These are phyloP conservation scores for Berghia stephanieae DNA, from an alignment of 1,140 invertebrate species.

Conservation along the genomic window DNA sequence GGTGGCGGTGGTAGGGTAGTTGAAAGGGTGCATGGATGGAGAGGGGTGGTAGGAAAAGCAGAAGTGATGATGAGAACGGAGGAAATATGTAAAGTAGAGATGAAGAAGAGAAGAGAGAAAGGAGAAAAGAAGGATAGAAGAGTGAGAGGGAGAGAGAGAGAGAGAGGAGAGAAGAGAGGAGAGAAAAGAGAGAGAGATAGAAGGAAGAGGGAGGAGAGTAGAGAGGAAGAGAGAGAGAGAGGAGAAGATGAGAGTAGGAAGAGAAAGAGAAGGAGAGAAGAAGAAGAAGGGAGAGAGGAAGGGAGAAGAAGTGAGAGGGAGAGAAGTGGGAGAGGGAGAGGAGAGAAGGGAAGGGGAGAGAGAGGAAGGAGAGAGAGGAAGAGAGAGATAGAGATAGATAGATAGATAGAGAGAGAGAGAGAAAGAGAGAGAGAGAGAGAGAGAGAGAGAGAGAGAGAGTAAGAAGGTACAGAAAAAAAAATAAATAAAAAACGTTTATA, in stretches of 20 bases:
- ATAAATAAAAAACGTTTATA: no score
- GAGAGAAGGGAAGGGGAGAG: not conserved
- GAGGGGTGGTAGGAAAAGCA: not conserved
- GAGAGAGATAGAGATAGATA: no score
- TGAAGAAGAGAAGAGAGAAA: constrained; percentile 1
- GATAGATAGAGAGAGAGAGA: no score
- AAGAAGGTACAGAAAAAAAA: no score
- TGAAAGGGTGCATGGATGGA: not conserved
- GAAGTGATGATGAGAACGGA: not conserved
- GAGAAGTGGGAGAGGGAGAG: not conserved
- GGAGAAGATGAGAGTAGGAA: constrained; percentile 4
- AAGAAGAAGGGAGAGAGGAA: not conserved
- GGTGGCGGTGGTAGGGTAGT: not conserved
- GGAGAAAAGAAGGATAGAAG: not conserved
- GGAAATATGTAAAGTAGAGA: not conserved
- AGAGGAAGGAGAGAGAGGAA: not conserved
- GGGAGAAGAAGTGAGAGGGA: not conserved
- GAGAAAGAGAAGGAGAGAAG: not conserved
- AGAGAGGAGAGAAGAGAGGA: not conserved
- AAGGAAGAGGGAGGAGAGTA: not conserved
- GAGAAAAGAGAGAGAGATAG: not conserved
- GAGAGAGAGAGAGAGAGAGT: not conserved
- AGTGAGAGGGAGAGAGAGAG: not conserved
- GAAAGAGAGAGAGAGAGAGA: not conserved
- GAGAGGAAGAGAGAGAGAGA: not conserved